phyloP scores from a whole-genome alignment of 2,113 vertebrate species.

The Telmatochromis brichardi region DNA sequence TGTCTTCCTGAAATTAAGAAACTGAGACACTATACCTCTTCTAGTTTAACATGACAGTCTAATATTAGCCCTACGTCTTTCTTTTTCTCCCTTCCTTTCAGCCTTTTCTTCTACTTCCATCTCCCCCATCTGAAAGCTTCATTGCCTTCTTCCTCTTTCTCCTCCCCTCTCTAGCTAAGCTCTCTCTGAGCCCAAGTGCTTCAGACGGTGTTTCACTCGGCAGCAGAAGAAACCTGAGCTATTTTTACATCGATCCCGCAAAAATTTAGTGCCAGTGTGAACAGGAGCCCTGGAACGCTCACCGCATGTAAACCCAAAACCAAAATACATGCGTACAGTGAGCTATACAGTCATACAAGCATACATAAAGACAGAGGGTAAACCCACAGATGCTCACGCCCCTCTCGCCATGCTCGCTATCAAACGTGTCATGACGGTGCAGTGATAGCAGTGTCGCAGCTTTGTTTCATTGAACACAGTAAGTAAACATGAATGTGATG shows the following conservation, averaged over 20 bases:
- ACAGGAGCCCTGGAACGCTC: neutral
- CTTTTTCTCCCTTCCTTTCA: neutral
- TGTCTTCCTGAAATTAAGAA: neutral
- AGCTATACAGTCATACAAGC: neutral
- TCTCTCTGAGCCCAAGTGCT: neutral
- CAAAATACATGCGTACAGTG: neutral
- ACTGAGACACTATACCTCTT: neutral
- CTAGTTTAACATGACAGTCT: neutral
- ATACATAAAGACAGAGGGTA: neutral
- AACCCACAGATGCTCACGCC: neutral
- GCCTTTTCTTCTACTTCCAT: neutral
- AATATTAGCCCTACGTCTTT: neutral
- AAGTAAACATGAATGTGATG: neutral
- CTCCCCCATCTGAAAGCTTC: neutral
- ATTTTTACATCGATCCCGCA: slow-evolving; percentile 6
- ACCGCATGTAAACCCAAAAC: neutral
- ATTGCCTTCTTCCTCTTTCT: neutral
- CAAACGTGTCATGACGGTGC: neutral
- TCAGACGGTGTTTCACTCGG: neutral
- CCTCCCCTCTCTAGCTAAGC: neutral
- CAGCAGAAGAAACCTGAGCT: neutral
- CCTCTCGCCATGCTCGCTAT: neutral
- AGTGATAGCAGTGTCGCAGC: neutral
- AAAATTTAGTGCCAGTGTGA: neutral
- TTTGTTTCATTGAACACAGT: neutral